Conservation (phyloP, 1,140 invertebrate genomes). For the Sitophilus oryzae region DNA sequence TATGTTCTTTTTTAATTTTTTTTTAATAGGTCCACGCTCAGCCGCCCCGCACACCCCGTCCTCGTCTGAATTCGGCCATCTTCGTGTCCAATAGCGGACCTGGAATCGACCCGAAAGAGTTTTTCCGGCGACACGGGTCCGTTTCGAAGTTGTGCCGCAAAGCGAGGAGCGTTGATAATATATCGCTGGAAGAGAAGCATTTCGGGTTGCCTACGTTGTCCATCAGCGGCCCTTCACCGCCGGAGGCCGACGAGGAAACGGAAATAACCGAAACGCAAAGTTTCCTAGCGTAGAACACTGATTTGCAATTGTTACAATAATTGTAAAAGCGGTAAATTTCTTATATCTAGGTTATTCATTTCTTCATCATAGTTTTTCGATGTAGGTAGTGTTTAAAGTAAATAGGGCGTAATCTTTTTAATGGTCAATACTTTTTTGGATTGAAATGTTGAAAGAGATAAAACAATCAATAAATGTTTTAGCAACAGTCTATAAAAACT, state of each 20-base stretch:
- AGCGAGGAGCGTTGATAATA: conserved; percentile 66
- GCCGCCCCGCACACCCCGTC: conserved; percentile 54
- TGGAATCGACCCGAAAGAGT: conserved; percentile 68
- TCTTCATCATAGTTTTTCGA: no score
- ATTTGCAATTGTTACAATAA: no score
- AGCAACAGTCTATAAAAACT: no score
- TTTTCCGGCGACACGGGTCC: conserved; percentile 68
- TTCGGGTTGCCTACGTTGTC: conserved; percentile 69
- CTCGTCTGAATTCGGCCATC: conserved; percentile 71
- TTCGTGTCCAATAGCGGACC: conserved; percentile 65
- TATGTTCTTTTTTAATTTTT: neutral
- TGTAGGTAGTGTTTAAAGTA: no score
- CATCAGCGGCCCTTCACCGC: conserved; percentile 70
- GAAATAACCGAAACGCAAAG: conserved; percentile 16
- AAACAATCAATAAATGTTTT: no score
- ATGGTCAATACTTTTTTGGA: no score
- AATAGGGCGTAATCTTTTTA: no score
- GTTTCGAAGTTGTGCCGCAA: conserved; percentile 69
- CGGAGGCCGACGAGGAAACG: conserved; percentile 42
- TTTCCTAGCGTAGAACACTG: conserved; percentile 4
- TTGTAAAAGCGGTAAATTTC: no score
- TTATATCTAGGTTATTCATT: no score
- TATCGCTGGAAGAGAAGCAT: conserved; percentile 51
- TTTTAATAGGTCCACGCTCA: conserved; percentile 25
- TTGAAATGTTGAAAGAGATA: no score